phyloP scores from a whole-genome alignment of 2,888 invertebrate genomes.

The Acrocera orbiculus region DNA sequence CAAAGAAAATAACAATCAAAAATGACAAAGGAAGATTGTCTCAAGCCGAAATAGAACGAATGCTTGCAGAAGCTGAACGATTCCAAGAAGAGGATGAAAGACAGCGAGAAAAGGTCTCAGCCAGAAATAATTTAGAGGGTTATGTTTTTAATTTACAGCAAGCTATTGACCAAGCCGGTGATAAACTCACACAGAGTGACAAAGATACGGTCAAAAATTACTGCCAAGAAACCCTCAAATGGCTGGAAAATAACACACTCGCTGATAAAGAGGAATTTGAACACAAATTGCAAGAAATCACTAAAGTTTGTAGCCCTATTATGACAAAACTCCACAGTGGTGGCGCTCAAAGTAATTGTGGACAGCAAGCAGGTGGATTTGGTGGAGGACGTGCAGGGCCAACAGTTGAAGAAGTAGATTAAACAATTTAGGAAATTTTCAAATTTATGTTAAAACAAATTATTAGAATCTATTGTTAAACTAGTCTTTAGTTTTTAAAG shows the following conservation, averaged over 20 bases:
- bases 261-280: constrained; percentile 64
- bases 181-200: constrained; percentile 44
- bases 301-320: constrained; percentile 25
- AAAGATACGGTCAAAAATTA: constrained; percentile 47
- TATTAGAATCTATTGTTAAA: too few relatives aligned
- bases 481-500: too few relatives aligned
- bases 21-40: constrained; percentile 61
- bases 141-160: constrained; percentile 53
- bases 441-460: too few relatives aligned
- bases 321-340: constrained; percentile 15
- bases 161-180: constrained; percentile 44
- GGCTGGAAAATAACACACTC: constrained; percentile 59
- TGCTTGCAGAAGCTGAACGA: constrained; percentile 55
- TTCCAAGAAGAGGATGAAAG: constrained; percentile 57
- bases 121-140: constrained; percentile 52
- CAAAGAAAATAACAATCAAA: constrained; percentile 57
- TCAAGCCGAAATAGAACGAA: constrained; percentile 60
- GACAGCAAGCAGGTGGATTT: constrained; percentile 44
- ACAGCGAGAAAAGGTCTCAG: constrained; percentile 45
- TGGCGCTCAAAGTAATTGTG: constrained; percentile 11
- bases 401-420: constrained; percentile 15
- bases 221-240: constrained; percentile 44
- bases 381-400: constrained; percentile 35
- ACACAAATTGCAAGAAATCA: constrained; percentile 26
- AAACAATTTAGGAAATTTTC: too few relatives aligned